Percentiles rank a stretch among this genome's conserved stretches.
Conservation (phyloP, 2,113 vertebrate genomes). For the Oreochromis niloticus region DNA sequence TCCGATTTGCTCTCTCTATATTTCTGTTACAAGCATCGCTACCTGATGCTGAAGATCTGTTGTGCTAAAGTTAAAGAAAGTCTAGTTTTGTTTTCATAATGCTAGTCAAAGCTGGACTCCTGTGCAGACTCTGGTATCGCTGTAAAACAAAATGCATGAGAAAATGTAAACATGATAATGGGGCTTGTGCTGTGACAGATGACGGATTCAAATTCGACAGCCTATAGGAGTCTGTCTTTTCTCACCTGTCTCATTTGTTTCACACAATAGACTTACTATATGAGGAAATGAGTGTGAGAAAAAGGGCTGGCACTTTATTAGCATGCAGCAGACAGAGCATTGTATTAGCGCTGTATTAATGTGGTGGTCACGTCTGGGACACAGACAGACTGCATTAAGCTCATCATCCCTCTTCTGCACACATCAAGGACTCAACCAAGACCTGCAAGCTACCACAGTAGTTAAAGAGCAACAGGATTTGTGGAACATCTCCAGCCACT, state of each 20-base stretch:
- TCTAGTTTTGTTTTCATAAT: background rate
- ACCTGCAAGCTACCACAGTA: slow-evolving; percentile 16
- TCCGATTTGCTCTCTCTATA: background rate
- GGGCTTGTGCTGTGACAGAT: background rate
- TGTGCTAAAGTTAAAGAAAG: background rate
- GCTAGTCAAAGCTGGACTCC: background rate
- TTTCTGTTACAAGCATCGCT: background rate
- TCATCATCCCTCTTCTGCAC: slow-evolving; percentile 63
- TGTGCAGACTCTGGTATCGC: background rate
- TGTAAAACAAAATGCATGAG: background rate
- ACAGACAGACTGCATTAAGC: slow-evolving; percentile 65
- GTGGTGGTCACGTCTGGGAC: slow-evolving; percentile 65
- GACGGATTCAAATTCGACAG: slow-evolving; percentile 5
- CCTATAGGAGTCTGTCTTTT: background rate
- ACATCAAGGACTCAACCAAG: slow-evolving; percentile 60
- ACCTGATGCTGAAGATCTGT: background rate
- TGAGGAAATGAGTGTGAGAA: background rate
- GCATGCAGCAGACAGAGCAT: slow-evolving; percentile 52
- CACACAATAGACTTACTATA: slow-evolving; percentile 2
- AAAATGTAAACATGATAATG: background rate
- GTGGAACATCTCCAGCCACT: background rate
- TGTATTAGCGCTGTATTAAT: slow-evolving; percentile 67
- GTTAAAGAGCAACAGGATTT: slow-evolving; percentile 45
- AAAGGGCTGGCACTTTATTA: slow-evolving; percentile 38
- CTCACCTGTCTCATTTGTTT: background rate